Evolutionary conservation across 1,140 invertebrate species (phyloP).

Genomic region (Anastrepha ludens): DNA sequence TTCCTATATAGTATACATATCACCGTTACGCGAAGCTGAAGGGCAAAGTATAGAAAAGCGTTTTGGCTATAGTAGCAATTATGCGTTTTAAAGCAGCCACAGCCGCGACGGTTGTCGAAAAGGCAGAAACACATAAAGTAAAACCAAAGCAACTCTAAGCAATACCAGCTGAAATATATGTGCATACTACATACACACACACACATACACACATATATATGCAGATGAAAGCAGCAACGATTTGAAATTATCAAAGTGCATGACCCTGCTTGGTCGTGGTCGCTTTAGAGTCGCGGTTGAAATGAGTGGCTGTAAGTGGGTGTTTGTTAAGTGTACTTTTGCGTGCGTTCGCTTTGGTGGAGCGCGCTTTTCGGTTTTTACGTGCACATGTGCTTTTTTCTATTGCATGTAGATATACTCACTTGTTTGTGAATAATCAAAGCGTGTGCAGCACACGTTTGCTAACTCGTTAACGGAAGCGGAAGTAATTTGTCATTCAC

Average conservation of each 20-base stretch:
- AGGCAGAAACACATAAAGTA: too few relatives aligned
- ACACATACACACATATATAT: neutral
- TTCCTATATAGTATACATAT: too few relatives aligned
- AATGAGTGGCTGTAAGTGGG: conserved; percentile 31
- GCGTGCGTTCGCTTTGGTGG: conserved; percentile 16
- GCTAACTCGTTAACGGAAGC: conserved; percentile 40
- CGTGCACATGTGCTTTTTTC: neutral
- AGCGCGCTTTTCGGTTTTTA: neutral
- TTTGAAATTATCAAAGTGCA: conserved; percentile 14
- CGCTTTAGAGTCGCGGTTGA: conserved; percentile 12
- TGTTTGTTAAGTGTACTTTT: conserved; percentile 40
- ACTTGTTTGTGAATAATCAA: neutral
- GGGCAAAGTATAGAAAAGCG: too few relatives aligned
- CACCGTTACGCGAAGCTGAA: too few relatives aligned
- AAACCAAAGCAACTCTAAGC: too few relatives aligned
- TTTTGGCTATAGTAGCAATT: too few relatives aligned
- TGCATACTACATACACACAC: neutral
- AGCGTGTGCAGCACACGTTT: conserved; percentile 2
- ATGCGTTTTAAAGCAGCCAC: too few relatives aligned
- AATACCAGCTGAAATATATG: too few relatives aligned
- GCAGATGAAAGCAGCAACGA: neutral
- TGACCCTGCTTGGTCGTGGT: conserved; percentile 39
- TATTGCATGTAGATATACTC: neutral
- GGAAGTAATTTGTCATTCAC: conserved; percentile 44
- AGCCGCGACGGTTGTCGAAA: too few relatives aligned